phyloP scores from a whole-genome alignment of 2,888 invertebrate genomes.

The Nasonia oneida region DNA sequence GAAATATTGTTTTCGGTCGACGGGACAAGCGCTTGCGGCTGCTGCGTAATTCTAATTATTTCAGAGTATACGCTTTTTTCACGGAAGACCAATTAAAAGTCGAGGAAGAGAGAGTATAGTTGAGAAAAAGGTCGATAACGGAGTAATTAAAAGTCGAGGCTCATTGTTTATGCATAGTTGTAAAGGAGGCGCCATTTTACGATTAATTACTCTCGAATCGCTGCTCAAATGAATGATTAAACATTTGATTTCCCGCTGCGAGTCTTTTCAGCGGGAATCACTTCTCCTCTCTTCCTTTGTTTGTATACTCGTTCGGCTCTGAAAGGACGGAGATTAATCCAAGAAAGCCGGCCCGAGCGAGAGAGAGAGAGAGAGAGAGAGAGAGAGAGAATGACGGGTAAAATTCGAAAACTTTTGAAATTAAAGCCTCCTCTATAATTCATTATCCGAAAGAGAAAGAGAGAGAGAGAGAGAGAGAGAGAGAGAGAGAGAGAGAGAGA shows the following conservation, averaged over 20 bases:
- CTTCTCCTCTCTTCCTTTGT: constrained; percentile 16
- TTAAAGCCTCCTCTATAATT: constrained; percentile 40
- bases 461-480: background rate
- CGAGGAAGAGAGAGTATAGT: background rate
- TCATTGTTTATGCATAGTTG: background rate
- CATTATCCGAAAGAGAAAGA: constrained; percentile 24
- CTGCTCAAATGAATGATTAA: constrained; percentile 46
- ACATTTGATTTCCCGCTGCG: constrained; percentile 41
- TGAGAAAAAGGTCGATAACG: background rate
- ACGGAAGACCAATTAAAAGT: background rate
- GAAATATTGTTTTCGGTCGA: constrained; percentile 1
- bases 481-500: background rate
- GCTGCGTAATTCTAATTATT: background rate
- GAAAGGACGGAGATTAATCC: constrained; percentile 49
- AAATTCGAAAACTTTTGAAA: constrained; percentile 48
- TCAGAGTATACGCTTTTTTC: background rate
- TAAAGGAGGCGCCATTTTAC: background rate
- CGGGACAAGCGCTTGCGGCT: background rate
- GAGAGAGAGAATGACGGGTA: background rate
- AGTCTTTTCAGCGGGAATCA: constrained; percentile 35
- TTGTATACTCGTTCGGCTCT: background rate
- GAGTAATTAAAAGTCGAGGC: background rate
- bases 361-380: background rate
- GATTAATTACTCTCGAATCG: constrained; percentile 20
- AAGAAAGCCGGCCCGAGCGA: background rate